Percentiles rank a stretch among this genome's conserved stretches.
Conservation (phyloP, 2,797 vertebrate genomes). For the Chanos chanos region DNA sequence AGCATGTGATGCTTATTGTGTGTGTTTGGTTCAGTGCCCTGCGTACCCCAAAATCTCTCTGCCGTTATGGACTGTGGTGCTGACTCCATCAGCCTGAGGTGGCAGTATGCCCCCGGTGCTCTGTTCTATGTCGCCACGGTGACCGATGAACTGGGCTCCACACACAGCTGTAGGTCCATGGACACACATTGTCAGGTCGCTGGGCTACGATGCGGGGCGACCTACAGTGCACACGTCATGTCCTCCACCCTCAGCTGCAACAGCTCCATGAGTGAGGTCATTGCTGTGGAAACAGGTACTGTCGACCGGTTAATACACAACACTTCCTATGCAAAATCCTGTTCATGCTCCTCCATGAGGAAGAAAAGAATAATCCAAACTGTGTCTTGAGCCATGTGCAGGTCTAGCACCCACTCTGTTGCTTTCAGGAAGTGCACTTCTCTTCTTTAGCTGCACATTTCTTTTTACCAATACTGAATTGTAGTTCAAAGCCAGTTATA, state of each 20-base stretch:
- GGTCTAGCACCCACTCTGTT: too few species aligned
- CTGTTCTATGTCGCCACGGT: slow-evolving; percentile 58
- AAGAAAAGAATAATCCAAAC: too few species aligned
- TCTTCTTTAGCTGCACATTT: too few species aligned
- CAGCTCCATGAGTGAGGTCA: slow-evolving; percentile 56
- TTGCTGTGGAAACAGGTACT: slow-evolving; percentile 68
- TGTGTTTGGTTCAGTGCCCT: slow-evolving; percentile 63
- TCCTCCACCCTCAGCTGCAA: slow-evolving; percentile 69
- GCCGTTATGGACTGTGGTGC: slow-evolving; percentile 58
- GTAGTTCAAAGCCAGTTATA: too few species aligned
- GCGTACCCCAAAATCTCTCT: slow-evolving; percentile 58
- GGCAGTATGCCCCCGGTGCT: slow-evolving; percentile 51
- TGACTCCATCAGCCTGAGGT: slow-evolving; percentile 59
- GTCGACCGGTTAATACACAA: not conserved
- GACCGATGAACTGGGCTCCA: slow-evolving; percentile 39
- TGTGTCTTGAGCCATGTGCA: too few species aligned
- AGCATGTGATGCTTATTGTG: not conserved
- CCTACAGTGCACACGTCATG: slow-evolving; percentile 56
- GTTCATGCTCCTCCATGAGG: not conserved
- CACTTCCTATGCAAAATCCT: not conserved
- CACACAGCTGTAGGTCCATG: slow-evolving; percentile 51
- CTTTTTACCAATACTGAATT: too few species aligned
- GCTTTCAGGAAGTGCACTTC: too few species aligned
- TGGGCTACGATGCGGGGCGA: slow-evolving; percentile 65
- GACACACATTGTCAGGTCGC: slow-evolving; percentile 53